Percentiles rank a stretch among this genome's conserved stretches.
These are phyloP conservation scores for Takifugu flavidus DNA, from an alignment of 2,113 vertebrate species.

Conservation along the genomic window DNA sequence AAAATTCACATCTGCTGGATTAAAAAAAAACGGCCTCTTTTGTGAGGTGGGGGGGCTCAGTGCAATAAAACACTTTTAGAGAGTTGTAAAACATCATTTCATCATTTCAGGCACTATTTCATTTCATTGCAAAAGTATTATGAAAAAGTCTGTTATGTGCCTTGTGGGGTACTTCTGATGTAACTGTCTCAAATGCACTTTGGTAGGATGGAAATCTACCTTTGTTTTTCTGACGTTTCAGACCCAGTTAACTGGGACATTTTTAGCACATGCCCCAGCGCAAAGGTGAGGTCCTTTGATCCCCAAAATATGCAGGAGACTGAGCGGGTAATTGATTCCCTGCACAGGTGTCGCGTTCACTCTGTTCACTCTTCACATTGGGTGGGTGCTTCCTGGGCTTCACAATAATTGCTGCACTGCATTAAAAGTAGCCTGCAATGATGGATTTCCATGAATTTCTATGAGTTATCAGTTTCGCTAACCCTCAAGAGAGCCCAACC, in stretches of 20 bases:
- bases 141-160: conserved; percentile 19
- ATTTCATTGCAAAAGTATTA: conserved; percentile 46
- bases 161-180: conserved; percentile 52
- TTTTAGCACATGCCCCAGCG: conserved; percentile 55
- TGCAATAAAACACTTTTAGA: conserved; percentile 7
- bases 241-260: conserved; percentile 42
- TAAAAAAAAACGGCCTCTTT: too few species aligned
- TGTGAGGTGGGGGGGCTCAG: background rate
- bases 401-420: too few species aligned
- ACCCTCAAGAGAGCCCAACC: too few species aligned
- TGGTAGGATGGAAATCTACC: conserved; percentile 39
- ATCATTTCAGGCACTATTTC: conserved; percentile 44
- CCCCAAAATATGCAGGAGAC: conserved; percentile 35
- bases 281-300: conserved; percentile 62
- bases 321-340: conserved; percentile 60
- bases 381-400: too few species aligned
- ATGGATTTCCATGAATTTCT: too few species aligned
- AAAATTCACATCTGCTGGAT: conserved; percentile 3
- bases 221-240: conserved; percentile 49
- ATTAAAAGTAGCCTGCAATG: too few species aligned
- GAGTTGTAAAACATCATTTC: conserved; percentile 23
- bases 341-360: conserved; percentile 27
- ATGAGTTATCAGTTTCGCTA: too few species aligned
- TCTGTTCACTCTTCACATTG: background rate
- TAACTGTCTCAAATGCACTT: conserved; percentile 48